A percentile compares a stretch with the other conserved stretches of the same genome.
phyloP scores from a whole-genome alignment of 2,888 invertebrate species.

The Embidobia sp. region DNA sequence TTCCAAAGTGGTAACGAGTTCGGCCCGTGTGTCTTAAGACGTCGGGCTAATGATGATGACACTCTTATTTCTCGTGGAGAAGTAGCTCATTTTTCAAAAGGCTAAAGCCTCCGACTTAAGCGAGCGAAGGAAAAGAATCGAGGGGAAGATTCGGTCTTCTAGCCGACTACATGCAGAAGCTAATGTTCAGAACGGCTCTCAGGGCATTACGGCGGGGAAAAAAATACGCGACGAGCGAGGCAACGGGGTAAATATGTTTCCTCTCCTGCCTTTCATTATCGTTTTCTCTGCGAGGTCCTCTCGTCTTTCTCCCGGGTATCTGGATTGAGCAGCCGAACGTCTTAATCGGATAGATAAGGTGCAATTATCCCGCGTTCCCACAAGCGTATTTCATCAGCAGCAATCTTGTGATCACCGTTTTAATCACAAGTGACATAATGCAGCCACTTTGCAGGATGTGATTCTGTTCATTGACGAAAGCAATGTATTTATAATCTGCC shows the following conservation, averaged over 20 bases:
- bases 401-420: too few species aligned
- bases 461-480: too few species aligned
- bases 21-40: conserved; percentile 55
- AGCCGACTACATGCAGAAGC: conserved; percentile 74
- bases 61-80: conserved; percentile 80
- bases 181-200: conserved; percentile 80
- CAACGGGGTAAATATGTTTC: conserved; percentile 59
- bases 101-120: conserved; percentile 63
- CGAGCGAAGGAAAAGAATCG: conserved; percentile 43
- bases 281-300: too few species aligned
- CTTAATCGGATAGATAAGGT: too few species aligned
- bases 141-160: conserved; percentile 59
- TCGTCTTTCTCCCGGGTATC: too few species aligned
- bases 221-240: conserved; percentile 30
- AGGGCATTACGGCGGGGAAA: conserved; percentile 38
- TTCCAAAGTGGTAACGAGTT: conserved; percentile 70
- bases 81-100: conserved; percentile 81
- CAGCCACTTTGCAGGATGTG: too few species aligned
- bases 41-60: conserved; percentile 81
- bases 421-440: too few species aligned
- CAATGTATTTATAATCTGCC: too few species aligned
- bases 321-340: too few species aligned
- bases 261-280: too few species aligned
- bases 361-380: too few species aligned
- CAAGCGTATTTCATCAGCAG: too few species aligned